Evolutionary conservation across 2,797 vertebrate genomes (phyloP).

Genomic region (Rousettus madagascariensis): DNA sequence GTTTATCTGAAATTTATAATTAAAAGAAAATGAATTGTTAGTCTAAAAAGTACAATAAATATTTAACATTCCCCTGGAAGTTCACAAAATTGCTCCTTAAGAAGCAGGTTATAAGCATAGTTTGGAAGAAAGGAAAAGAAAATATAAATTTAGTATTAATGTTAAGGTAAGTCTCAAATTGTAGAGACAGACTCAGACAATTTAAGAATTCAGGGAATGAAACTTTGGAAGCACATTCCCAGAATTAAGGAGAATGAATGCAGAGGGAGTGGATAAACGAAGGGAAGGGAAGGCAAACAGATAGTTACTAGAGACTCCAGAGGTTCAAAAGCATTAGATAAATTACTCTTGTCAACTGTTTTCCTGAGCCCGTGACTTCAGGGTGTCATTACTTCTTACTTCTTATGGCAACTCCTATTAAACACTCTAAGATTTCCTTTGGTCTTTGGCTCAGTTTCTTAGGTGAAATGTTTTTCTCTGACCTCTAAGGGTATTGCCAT

Average conservation of each 20-base stretch:
- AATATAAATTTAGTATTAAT: not conserved
- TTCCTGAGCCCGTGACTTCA: not conserved
- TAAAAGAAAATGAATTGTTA: not conserved
- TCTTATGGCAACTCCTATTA: not conserved
- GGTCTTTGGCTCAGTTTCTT: not conserved
- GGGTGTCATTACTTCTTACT: not conserved
- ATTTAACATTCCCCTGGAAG: not conserved
- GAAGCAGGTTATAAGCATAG: not conserved
- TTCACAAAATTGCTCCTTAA: not conserved
- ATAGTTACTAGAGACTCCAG: not conserved
- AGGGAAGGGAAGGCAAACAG: not conserved
- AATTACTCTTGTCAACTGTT: slow-evolving; percentile 7
- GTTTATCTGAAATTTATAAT: not conserved
- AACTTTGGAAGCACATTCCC: not conserved
- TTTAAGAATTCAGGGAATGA: slow-evolving; percentile 2
- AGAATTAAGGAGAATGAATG: slow-evolving; percentile 34
- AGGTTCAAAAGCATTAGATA: not conserved
- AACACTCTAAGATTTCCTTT: not conserved
- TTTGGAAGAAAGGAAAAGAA: not conserved
- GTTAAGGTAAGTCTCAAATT: not conserved
- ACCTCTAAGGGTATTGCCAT: not conserved
- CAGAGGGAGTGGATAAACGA: not conserved
- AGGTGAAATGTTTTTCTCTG: not conserved
- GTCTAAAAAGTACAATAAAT: not conserved
- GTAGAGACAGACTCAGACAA: not conserved